phyloP scores from a whole-genome alignment of 1,140 invertebrate genomes.

The Hestina assimilis region DNA sequence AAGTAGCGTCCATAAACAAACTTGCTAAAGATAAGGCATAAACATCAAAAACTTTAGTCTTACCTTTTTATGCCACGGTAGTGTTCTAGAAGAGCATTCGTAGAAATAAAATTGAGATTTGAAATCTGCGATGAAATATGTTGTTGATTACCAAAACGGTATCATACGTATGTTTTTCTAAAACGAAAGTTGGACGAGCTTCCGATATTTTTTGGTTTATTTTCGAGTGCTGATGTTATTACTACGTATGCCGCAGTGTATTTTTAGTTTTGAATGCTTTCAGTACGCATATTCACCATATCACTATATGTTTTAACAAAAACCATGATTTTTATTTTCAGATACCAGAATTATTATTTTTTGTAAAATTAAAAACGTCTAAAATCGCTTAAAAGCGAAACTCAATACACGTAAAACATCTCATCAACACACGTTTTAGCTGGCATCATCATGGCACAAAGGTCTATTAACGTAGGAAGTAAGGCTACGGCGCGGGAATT shows the following conservation, averaged over 20 bases:
- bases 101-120: neutral
- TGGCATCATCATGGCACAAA: slow-evolving; percentile 35
- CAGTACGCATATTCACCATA: no score
- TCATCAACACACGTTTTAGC: slow-evolving; percentile 12
- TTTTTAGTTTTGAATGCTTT: no score
- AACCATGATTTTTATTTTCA: no score
- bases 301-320: no score
- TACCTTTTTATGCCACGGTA: neutral
- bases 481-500: slow-evolving; percentile 45
- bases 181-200: neutral
- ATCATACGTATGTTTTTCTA: neutral
- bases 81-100: neutral
- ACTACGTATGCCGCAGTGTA: no score
- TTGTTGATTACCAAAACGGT: neutral
- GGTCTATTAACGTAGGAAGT: slow-evolving; percentile 51
- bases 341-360: neutral
- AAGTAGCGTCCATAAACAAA: slow-evolving; percentile 18
- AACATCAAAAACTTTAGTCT: neutral
- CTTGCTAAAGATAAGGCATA: slow-evolving; percentile 12
- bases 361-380: neutral
- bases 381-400: neutral
- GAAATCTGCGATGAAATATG: neutral
- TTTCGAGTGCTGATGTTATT: neutral
- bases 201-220: neutral
- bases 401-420: neutral